Conservation (phyloP, 2,113 vertebrate species). For the Albula goreensis region DNA sequence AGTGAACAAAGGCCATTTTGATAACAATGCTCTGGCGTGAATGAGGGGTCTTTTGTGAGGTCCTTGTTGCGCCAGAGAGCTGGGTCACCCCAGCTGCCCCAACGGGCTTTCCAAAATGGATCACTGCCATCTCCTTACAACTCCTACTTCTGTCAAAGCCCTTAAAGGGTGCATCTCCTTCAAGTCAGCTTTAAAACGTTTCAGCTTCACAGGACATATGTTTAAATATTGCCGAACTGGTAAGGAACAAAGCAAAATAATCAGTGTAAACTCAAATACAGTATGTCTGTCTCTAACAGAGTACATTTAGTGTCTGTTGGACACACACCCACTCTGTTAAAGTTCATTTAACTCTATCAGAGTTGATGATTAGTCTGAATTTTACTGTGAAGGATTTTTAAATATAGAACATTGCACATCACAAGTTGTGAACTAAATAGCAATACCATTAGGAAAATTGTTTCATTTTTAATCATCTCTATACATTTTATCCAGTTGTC, state of each 20-base stretch:
- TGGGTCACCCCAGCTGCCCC: neutral
- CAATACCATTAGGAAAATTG: no score
- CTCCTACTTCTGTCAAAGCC: neutral
- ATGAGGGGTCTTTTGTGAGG: neutral
- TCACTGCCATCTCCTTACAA: neutral
- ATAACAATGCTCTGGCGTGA: neutral
- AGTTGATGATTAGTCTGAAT: neutral
- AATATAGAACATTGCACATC: neutral
- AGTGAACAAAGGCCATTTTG: neutral
- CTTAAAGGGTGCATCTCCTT: neutral
- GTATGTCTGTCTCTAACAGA: neutral
- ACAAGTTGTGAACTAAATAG: neutral
- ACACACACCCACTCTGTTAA: neutral
- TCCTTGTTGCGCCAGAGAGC: neutral
- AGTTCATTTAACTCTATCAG: neutral
- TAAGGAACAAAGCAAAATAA: neutral
- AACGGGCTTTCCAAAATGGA: neutral
- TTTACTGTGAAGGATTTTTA: neutral
- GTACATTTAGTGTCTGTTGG: neutral
- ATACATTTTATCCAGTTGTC: neutral
- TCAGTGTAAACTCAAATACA: neutral
- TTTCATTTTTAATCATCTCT: neutral
- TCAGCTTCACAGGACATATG: neutral
- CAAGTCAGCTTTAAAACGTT: neutral
- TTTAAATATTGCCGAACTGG: neutral